phyloP scores from a whole-genome alignment of 2,797 vertebrate genomes.

The Numenius phaeopus region DNA sequence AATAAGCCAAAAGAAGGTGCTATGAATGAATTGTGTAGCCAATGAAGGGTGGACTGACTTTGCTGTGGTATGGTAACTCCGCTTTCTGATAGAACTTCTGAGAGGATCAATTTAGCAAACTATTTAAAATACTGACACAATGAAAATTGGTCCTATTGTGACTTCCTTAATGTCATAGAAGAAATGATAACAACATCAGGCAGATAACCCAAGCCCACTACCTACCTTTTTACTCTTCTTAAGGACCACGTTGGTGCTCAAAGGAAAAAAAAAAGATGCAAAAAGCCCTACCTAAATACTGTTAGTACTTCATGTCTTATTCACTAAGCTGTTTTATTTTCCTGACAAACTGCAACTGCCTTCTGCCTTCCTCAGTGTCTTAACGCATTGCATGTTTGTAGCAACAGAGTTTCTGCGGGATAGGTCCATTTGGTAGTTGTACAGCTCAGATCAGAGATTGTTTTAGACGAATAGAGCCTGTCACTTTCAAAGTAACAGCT shows the following conservation, averaged over 20 bases:
- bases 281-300: neutral
- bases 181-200: neutral
- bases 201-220: neutral
- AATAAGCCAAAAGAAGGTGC: neutral
- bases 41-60: neutral
- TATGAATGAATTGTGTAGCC: fast-evolving
- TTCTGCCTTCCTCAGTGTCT: neutral
- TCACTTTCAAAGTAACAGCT: constrained; percentile 64
- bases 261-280: neutral
- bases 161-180: neutral
- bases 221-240: neutral
- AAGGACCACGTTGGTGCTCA: neutral
- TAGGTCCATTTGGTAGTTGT: neutral
- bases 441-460: neutral
- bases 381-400: neutral
- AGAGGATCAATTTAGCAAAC: neutral
- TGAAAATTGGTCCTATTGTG: neutral
- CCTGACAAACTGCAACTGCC: neutral
- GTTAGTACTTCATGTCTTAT: neutral
- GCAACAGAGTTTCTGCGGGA: neutral
- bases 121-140: neutral
- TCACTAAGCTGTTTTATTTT: neutral
- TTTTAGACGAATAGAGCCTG: constrained; percentile 48
- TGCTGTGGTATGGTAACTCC: neutral
- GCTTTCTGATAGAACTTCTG: neutral